Percentiles rank a stretch among this genome's conserved stretches.
phyloP scores from a whole-genome alignment of 2,888 invertebrate genomes.

The Tachina fera region DNA sequence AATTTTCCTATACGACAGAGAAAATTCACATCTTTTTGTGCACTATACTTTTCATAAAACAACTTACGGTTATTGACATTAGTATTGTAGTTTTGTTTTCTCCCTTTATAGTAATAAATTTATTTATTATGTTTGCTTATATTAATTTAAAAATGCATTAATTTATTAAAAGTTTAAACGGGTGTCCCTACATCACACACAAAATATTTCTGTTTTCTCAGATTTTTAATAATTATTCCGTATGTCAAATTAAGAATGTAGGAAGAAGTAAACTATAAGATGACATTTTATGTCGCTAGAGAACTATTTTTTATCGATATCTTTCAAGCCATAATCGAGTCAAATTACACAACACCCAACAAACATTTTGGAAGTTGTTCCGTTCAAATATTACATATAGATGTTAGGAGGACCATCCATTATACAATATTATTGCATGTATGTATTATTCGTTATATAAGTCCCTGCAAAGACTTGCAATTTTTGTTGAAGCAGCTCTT shows the following conservation, averaged over 20 bases:
- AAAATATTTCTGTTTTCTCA: slow-evolving; percentile 64
- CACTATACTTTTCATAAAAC: slow-evolving; percentile 11
- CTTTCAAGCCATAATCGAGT: too few species aligned
- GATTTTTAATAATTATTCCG: slow-evolving; percentile 44
- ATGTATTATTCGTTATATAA: too few species aligned
- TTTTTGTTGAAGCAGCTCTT: too few species aligned
- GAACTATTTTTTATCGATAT: slow-evolving; percentile 24
- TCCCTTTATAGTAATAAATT: slow-evolving; percentile 64
- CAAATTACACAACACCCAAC: not conserved
- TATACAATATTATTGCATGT: too few species aligned
- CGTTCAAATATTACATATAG: too few species aligned
- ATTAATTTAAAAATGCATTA: slow-evolving; percentile 56
- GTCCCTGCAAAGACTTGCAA: too few species aligned
- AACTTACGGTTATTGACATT: slow-evolving; percentile 83
- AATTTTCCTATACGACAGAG: slow-evolving; percentile 60
- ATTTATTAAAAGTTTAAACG: slow-evolving; percentile 72
- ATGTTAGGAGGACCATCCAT: too few species aligned
- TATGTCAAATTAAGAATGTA: slow-evolving; percentile 25
- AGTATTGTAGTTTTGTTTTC: slow-evolving; percentile 77
- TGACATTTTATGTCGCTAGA: slow-evolving; percentile 41
- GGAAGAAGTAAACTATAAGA: slow-evolving; percentile 26
- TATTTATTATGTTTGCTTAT: slow-evolving; percentile 46
- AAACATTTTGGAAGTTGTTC: not conserved
- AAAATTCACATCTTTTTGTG: slow-evolving; percentile 44
- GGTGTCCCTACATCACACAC: slow-evolving; percentile 72